Conservation (phyloP, 2,113 vertebrate genomes). For the Montifringilla adamsi region DNA sequence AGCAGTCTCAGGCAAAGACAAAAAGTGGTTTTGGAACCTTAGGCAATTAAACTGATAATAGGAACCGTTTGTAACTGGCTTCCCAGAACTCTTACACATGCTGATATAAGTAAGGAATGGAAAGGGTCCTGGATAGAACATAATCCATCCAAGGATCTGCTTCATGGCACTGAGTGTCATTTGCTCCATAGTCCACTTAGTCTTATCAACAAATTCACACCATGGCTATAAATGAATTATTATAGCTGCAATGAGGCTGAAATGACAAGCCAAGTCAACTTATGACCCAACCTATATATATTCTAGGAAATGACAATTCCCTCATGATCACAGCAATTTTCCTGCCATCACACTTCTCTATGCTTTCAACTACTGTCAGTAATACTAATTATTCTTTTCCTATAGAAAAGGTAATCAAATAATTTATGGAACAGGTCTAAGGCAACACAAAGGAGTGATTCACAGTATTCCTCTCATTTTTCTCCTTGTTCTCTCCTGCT, state of each 20-base stretch:
- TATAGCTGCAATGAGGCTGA: not conserved
- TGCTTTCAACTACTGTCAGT: not conserved
- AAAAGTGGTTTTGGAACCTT: not conserved
- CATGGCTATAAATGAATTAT: not conserved
- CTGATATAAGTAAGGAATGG: not conserved
- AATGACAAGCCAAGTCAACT: not conserved
- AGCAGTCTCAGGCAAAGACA: not conserved
- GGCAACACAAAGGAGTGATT: not conserved
- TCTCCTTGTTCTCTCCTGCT: not conserved
- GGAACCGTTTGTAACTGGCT: not conserved
- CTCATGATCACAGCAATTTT: not conserved
- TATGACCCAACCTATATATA: not conserved
- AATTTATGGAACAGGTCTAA: not conserved
- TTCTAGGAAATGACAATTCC: not conserved
- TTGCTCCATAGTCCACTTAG: not conserved
- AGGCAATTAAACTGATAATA: not conserved
- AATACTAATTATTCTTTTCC: not conserved
- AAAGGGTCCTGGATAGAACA: not conserved
- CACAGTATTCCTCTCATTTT: not conserved
- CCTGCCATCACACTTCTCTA: not conserved
- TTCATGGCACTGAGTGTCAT: not conserved
- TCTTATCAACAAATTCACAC: not conserved
- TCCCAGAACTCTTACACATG: accelerated
- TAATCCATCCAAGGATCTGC: accelerated
- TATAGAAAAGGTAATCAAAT: not conserved